Evolutionary conservation across 2,797 vertebrate genomes (phyloP).

Genomic region (Megaceryle alcyon): DNA sequence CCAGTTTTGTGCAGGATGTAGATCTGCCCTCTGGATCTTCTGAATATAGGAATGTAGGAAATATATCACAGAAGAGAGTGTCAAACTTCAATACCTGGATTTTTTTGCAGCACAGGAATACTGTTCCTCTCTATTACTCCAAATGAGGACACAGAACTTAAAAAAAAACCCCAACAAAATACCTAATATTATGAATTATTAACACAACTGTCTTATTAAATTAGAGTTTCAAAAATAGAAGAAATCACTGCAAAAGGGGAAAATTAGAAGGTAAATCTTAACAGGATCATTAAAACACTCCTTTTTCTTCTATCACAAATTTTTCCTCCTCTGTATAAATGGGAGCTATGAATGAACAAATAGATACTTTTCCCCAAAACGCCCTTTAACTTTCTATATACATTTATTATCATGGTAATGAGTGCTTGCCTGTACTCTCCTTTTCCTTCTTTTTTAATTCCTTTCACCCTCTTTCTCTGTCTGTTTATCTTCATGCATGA

Average conservation of each 20-base stretch:
- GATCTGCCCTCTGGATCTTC: not conserved
- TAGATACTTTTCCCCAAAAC: conserved; percentile 54
- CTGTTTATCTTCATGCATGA: conserved; percentile 51
- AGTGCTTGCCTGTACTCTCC: conserved; percentile 31
- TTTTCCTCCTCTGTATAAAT: not conserved
- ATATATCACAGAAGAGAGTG: not conserved
- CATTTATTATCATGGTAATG: conserved; percentile 46
- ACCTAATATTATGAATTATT: not conserved
- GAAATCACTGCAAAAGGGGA: not conserved
- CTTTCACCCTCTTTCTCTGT: not conserved
- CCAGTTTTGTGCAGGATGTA: not conserved
- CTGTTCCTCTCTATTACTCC: not conserved
- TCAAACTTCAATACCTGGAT: not conserved
- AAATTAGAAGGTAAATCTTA: not conserved
- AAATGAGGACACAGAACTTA: not conserved
- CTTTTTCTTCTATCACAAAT: not conserved
- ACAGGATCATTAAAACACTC: not conserved
- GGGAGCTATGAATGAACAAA: not conserved
- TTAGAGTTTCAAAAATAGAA: not conserved
- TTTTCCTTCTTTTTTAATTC: not conserved
- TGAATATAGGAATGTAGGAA: not conserved
- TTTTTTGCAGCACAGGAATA: not conserved
- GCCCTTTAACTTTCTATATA: conserved; percentile 42
- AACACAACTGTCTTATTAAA: not conserved
- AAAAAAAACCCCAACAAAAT: not conserved